These are phyloP conservation scores for Ageneiosus marmoratus DNA, from an alignment of 2,113 vertebrate species.

Conservation along the genomic window DNA sequence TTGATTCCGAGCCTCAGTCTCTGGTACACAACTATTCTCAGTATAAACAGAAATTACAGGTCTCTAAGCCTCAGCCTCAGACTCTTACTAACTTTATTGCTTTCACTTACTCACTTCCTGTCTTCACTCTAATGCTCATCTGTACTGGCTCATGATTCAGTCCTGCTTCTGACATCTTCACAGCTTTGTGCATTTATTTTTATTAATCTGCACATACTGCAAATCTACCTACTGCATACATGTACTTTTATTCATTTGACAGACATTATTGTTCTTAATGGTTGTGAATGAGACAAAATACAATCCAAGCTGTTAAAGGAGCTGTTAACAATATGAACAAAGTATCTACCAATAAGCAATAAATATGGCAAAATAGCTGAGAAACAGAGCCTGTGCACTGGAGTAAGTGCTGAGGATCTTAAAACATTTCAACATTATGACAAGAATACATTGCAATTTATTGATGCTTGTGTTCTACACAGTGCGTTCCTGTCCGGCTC, in stretches of 20 bases:
- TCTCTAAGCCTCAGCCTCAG: slow-evolving; percentile 17
- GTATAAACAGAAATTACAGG: slow-evolving; percentile 45
- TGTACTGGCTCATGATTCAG: not conserved
- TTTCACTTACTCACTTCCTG: slow-evolving; percentile 17
- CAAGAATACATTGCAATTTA: not conserved
- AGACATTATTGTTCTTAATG: not conserved
- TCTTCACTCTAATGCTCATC: not conserved
- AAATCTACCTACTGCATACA: not conserved
- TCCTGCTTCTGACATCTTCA: not conserved
- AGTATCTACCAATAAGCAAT: not conserved
- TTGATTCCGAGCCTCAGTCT: slow-evolving; percentile 33
- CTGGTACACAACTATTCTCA: slow-evolving; percentile 36
- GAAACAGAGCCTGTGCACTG: not conserved
- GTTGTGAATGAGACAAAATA: not conserved
- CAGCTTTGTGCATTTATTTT: not conserved
- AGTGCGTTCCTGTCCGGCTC: slow-evolving; percentile 86
- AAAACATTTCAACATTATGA: not conserved
- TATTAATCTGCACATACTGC: not conserved
- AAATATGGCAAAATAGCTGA: not conserved
- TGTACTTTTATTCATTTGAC: not conserved
- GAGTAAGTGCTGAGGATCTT: not conserved
- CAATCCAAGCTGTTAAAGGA: not conserved
- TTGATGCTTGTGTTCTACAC: slow-evolving; percentile 23
- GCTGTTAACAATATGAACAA: not conserved
- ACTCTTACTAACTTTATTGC: slow-evolving; percentile 22